Base-by-base conservation (phyloP, 2,888 invertebrate species). In the Tethea ocularis region DNA sequence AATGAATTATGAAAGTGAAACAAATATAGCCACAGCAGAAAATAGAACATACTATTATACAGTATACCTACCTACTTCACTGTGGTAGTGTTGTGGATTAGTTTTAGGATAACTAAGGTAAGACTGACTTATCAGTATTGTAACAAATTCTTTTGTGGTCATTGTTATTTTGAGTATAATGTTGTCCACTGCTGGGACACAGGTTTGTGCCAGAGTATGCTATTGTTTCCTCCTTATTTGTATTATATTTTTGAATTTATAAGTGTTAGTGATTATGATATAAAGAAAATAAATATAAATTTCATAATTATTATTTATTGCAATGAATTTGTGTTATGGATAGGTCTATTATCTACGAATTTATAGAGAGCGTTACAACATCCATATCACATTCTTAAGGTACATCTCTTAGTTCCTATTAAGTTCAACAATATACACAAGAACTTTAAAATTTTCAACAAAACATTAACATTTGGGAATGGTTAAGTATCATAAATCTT, bases 341-440 rank as follows among this genome's bases (percentile, higher is more conserved):
- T 79, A 78, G 75, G 66, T 76, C 82, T 87, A 82, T 5, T 78
- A 84, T 74, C 83, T 87, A 87, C 67, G 67, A 79, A 81, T 77
- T 81, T 78, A 77, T 87, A 91, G 90, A 91, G 91, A 92, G 89
- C 90, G 85, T 84, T 84, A 92, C 90, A 87, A 92, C 92, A 92
- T 86, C 88, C 87, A 92, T 92, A 92, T 93, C 93, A 93, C 92
- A 93, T 83, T 88, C 80, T 85, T 84, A 88, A 88, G 83, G 83
- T 87, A 84, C 79, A 59, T 74, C 71, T 72, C 75, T 84, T 88
- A 84, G 64, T 66, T 67, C 61, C 82, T 84, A 86, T 68, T 62
- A 83, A 79, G 71, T 82, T 86, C 80, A 90, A 91, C 89, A 89
- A 87, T 90, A 87, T 88, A 88, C 86, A 89, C 78, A 83, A 76